phyloP scores from a whole-genome alignment of 1,140 invertebrate species.

The Listronotus oregonensis region DNA sequence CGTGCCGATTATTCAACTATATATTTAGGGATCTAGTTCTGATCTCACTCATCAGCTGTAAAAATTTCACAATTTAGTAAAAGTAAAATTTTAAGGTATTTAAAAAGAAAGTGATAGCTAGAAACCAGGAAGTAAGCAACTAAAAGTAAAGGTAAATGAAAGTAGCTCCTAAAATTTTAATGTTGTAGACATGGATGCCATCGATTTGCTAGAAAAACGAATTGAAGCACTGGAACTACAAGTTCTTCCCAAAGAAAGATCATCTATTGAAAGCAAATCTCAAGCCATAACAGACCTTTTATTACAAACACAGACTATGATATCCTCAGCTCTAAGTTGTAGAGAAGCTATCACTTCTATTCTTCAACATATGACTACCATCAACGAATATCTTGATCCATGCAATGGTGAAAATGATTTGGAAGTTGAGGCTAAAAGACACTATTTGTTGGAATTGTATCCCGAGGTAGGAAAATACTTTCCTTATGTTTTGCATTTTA shows the following conservation, averaged over 20 bases:
- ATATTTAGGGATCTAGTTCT: neutral
- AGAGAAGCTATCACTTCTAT: conserved; percentile 50
- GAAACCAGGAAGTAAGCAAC: conserved; percentile 2
- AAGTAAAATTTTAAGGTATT: neutral
- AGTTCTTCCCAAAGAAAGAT: conserved; percentile 44
- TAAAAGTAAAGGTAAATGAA: conserved; percentile 11
- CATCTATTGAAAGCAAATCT: conserved; percentile 34
- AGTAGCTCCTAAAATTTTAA: neutral
- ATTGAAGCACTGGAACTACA: conserved; percentile 49
- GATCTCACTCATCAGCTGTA: neutral
- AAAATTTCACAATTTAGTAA: conserved; percentile 1
- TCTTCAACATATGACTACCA: conserved; percentile 45
- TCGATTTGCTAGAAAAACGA: conserved; percentile 51
- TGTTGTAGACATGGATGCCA: conserved; percentile 41
- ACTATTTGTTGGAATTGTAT: conserved; percentile 51
- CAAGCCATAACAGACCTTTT: conserved; percentile 48
- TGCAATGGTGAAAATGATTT: conserved; percentile 45
- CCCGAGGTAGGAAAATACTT: conserved; percentile 38
- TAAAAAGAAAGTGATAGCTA: conserved; percentile 8
- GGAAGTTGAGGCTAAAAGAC: conserved; percentile 48
- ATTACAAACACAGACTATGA: conserved; percentile 53
- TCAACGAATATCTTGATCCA: conserved; percentile 54
- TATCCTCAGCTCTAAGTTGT: conserved; percentile 52
- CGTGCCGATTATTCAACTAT: neutral
- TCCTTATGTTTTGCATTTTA: neutral